Conservation (phyloP, 1,140 invertebrate species). For the Limonius californicus region DNA sequence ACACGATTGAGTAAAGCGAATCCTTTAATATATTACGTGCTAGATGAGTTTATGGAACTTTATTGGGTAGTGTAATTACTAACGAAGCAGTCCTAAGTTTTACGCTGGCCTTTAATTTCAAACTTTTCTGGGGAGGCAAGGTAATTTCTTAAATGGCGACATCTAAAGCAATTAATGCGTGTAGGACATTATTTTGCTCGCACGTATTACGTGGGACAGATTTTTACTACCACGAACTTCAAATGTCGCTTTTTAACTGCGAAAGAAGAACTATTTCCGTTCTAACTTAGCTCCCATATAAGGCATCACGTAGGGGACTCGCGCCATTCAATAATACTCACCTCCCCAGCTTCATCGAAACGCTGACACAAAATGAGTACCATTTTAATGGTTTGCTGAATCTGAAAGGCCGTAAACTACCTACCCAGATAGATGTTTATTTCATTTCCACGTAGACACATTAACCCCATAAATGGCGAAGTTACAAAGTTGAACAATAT, state of each 20-base stretch:
- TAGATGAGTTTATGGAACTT: slow-evolving; percentile 16
- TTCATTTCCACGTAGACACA: neutral
- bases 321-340: no score
- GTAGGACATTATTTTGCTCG: no score
- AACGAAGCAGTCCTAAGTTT: neutral
- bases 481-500: no score
- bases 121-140: neutral
- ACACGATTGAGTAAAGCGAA: slow-evolving; percentile 16
- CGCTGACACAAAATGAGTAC: no score
- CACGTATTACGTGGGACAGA: no score
- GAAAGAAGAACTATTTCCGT: no score
- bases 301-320: no score
- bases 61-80: slow-evolving; percentile 16
- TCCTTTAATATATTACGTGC: slow-evolving; percentile 13
- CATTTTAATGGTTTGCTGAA: neutral
- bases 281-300: no score
- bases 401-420: neutral
- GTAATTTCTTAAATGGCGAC: neutral
- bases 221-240: no score
- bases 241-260: no score
- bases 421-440: neutral
- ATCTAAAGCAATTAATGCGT: neutral
- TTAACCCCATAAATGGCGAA: no score
- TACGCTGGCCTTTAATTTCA: slow-evolving; percentile 10
- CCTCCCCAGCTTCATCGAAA: no score